These are phyloP conservation scores for Alosa sapidissima DNA, from an alignment of 2,797 vertebrate species.

Conservation along the genomic window DNA sequence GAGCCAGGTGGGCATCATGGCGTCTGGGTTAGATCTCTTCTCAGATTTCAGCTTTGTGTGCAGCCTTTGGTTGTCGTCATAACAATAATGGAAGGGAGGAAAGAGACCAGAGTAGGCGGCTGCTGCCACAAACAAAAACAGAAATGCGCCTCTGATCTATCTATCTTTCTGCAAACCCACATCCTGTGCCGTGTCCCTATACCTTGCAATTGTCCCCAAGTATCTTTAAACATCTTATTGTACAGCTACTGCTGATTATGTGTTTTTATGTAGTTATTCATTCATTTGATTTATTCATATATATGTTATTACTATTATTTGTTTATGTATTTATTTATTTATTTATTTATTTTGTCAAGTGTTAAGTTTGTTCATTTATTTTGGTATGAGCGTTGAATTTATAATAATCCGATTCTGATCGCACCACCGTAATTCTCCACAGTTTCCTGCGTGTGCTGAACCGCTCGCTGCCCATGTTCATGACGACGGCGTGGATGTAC, in stretches of 20 bases:
- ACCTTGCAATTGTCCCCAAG: not conserved
- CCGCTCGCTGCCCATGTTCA: conserved; percentile 87
- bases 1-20: not conserved
- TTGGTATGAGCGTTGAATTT: not conserved
- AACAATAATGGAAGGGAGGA: not conserved
- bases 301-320: not conserved
- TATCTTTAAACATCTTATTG: not conserved
- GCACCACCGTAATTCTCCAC: not conserved
- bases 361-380: not conserved
- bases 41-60: not conserved
- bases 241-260: not conserved
- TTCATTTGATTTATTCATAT: too few species aligned
- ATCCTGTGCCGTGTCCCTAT: not conserved
- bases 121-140: conserved; percentile 1
- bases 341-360: not conserved
- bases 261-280: not conserved
- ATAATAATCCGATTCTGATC: not conserved
- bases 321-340: not conserved
- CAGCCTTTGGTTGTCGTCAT: not conserved
- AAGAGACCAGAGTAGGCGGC: not conserved
- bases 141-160: not conserved
- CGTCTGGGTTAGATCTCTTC: not conserved
- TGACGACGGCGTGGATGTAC: conserved; percentile 93
- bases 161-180: not conserved
- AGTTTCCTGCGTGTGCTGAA: conserved; percentile 88